Evolutionary conservation across 2,888 invertebrate species (phyloP).

Genomic region (Cheilosia grossa): DNA sequence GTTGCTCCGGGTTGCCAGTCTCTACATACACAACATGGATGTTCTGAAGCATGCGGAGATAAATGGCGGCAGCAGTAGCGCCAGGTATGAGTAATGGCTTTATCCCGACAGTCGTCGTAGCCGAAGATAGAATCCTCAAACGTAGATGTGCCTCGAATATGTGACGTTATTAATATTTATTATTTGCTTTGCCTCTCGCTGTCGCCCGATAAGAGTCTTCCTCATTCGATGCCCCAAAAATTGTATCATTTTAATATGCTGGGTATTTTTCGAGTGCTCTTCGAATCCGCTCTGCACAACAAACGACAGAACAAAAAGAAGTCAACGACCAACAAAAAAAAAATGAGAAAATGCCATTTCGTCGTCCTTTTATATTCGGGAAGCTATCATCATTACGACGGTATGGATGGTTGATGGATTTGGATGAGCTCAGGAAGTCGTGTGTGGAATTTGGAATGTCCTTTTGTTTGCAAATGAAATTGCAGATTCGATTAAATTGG

Average conservation of each 20-base stretch:
- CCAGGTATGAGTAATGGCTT: constrained; percentile 74
- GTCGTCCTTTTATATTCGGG: constrained; percentile 36
- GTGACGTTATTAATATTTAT: constrained; percentile 75
- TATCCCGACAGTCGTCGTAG: constrained; percentile 61
- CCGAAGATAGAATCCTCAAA: constrained; percentile 62
- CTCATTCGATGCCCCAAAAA: constrained; percentile 54
- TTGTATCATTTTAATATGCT: constrained; percentile 63
- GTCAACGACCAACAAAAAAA: not conserved
- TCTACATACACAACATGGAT: not conserved
- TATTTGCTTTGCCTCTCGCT: constrained; percentile 62
- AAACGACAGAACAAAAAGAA: not conserved
- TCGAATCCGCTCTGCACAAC: constrained; percentile 19
- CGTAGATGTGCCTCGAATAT: constrained; percentile 66
- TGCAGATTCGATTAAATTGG: constrained; percentile 39
- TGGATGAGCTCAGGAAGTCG: constrained; percentile 55
- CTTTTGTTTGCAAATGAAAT: constrained; percentile 13
- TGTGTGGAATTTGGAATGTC: constrained; percentile 59
- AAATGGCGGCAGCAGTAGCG: constrained; percentile 50
- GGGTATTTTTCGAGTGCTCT: constrained; percentile 42
- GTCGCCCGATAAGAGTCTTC: constrained; percentile 49
- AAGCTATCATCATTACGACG: constrained; percentile 50
- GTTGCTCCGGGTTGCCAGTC: constrained; percentile 21
- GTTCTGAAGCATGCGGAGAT: constrained; percentile 54
- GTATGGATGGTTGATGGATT: constrained; percentile 53
- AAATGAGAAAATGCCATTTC: constrained; percentile 23